Evolutionary conservation across 1,140 invertebrate genomes (phyloP), one percentile per base, ranked within the genome.

Genomic region (Macrostomum lignano): DNA sequence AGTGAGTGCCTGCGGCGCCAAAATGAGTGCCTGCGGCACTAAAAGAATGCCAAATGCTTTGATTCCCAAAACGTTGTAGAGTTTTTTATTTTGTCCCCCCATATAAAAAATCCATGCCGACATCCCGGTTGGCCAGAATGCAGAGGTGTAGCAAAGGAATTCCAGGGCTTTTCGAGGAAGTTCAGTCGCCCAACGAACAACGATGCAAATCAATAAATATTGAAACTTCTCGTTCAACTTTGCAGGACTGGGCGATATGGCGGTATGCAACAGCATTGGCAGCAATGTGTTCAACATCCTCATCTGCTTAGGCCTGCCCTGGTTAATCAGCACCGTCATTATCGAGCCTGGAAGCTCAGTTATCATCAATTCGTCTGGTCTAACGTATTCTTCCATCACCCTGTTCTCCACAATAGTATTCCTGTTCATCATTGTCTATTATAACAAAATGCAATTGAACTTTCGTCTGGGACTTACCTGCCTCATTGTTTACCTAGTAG

Each of bases 261-360:
- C 86, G 36, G 82, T 96, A 26, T 91, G 82, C 31, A 91, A 81
- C 46, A 91, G 82, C 15, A 77, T 96, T 41, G 86, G 86, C 42
- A 88, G 79, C 58, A 96, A 96, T 63, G 84, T 94, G 48, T 94
- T 96, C 60, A 86, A 96, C 64, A 79, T 96, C 47, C 78, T 93
- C 32, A 69, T 94, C 36, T 88, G 82, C 50, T 67, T 93, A 25
- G 82, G 81, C 33, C 64, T 93, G 44, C 82, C 82, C 11, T 93
- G 82, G 82, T 9, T 28, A 9, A 36, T 52, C 1, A 33, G 46
- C 13, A 45, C 46, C 2, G 31, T 36, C 3, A 31, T 38, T 2
- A 26, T 45, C 9, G 42, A 44, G 0, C 19, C 29, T 3, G 45
- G 43, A 0, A 39, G 39, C 13, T 32, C 36, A 6, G 26, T 52